Conservation (phyloP, 2,888 invertebrate species). For the Sericinus montela region DNA sequence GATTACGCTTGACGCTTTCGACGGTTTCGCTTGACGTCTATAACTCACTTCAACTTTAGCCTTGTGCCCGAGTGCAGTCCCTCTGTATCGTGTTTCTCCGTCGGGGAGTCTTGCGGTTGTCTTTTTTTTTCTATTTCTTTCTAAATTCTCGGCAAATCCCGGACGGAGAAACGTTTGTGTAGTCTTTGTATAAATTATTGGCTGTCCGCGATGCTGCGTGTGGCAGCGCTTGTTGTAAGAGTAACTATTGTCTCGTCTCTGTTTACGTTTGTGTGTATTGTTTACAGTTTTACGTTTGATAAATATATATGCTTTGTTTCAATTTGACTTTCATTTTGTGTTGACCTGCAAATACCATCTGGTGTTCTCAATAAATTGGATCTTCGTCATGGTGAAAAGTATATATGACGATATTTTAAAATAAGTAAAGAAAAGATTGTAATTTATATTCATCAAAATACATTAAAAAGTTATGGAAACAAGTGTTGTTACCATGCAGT, state of each 20-base stretch:
- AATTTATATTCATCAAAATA: too few relatives aligned
- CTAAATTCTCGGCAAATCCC: neutral
- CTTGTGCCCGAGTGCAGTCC: neutral
- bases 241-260: conserved; percentile 12
- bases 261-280: neutral
- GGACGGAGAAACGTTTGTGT: neutral
- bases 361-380: too few relatives aligned
- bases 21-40: too few relatives aligned
- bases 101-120: neutral
- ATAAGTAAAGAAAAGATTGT: too few relatives aligned
- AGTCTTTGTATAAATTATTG: neutral
- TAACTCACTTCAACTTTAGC: too few relatives aligned
- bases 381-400: too few relatives aligned
- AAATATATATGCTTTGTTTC: neutral
- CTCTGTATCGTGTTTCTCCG: neutral
- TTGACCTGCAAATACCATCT: too few relatives aligned
- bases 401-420: too few relatives aligned
- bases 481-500: too few relatives aligned
- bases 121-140: neutral
- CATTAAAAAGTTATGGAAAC: too few relatives aligned
- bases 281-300: neutral
- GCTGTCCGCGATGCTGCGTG: neutral
- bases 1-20: too few relatives aligned
- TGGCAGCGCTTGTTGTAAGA: conserved; percentile 7
- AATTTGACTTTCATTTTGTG: conserved; percentile 83